Base-by-base conservation (phyloP, 1,140 invertebrate genomes). In the Aphidius gifuensis region DNA sequence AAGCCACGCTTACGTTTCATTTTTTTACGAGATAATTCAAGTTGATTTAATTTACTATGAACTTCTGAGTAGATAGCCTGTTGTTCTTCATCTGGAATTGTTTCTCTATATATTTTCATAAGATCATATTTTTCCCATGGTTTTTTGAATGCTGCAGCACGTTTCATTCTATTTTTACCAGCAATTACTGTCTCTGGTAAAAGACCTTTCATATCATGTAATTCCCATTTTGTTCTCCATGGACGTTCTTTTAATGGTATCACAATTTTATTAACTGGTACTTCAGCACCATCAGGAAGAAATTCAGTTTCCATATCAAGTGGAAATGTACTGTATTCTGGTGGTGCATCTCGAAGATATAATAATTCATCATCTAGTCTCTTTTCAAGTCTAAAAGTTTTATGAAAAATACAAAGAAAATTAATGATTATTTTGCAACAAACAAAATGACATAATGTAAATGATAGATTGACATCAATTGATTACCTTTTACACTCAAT, bases 51-150 rank as follows among this genome's bases (percentile, higher is more conserved):
- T 71, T 93, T 86, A 39, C 85, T 82, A 68, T 90, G 85, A 9
- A 95, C 84, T 76, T 96, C 92, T n/a, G 85, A 80, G 83, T 88
- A 96, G 68, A 97, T 93, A 71, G 90, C 84, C 44, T 82, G 82
- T 77, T 94, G 92, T 66, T 97, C 93, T 78, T 96, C 93, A 68
- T 93, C 88, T 51, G 92, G 88, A 69, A 96, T 91, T 5, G 89
- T 92, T 71, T 84, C 79, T 70, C 88, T 90, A 74, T 98, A 97
- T 57, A 89, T 83, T 79, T 93, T 93, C 93, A 98, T 96, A 46
- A 98, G 81, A 80, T 98, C 96, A 81, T 90, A 95, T 83, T 94
- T 92, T 70, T 92, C 90, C 90, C 91, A 95, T 8, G 92, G 91
- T 70, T 83, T 91, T 53, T 81, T 82, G 46, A 83, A 74, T 68